Conservation (phyloP, 2,797 vertebrate species). For the Bucorvus abyssinicus region DNA sequence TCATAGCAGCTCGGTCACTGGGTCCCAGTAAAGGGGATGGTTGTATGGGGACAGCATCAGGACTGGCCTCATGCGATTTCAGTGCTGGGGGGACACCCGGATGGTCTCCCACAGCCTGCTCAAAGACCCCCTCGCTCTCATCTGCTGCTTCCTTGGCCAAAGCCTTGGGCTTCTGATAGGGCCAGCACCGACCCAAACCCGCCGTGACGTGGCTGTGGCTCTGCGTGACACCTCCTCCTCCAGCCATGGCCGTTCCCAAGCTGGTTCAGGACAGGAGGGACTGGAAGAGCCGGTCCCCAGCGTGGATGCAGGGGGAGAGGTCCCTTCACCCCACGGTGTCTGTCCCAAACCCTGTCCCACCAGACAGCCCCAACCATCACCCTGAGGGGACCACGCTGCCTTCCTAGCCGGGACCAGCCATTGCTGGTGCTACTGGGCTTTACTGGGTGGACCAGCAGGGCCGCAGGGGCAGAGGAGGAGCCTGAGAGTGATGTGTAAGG, state of each 20-base stretch:
- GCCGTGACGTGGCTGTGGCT: background rate
- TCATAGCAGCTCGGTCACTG: background rate
- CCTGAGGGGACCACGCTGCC: background rate
- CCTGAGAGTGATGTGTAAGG: accelerated
- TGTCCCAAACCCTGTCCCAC: background rate
- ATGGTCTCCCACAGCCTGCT: background rate
- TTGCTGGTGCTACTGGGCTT: accelerated
- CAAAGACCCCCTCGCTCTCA: accelerated
- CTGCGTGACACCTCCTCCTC: background rate
- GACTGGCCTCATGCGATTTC: background rate
- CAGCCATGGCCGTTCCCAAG: background rate
- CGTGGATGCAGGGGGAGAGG: background rate
- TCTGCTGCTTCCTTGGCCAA: background rate
- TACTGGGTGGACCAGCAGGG: background rate
- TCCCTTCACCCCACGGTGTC: background rate
- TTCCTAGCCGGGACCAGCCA: accelerated
- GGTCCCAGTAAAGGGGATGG: background rate
- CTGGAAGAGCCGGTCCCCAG: background rate
- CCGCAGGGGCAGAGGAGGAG: background rate
- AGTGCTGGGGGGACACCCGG: background rate
- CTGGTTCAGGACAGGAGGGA: background rate
- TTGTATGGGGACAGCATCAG: background rate
- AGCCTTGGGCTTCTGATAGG: background rate
- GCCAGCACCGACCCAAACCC: background rate
- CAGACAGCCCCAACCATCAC: background rate